phyloP scores from a whole-genome alignment of 2,113 vertebrate genomes.

The Electrona antarctica region DNA sequence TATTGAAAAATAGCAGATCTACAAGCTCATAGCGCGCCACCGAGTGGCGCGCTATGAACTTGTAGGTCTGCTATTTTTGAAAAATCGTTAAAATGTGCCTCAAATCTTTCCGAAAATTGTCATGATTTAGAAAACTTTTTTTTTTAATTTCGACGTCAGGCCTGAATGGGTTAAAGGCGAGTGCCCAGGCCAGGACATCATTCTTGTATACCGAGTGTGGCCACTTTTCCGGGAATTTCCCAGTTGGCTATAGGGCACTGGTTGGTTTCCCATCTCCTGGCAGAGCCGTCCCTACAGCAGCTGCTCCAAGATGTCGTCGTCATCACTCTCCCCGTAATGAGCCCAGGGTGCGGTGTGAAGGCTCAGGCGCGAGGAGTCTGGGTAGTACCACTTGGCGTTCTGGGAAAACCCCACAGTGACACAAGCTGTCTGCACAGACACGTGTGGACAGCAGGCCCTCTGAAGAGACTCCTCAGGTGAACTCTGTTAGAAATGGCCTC shows the following conservation, averaged over 20 bases:
- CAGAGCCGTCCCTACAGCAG: slow-evolving; percentile 56
- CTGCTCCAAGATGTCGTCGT: slow-evolving; percentile 66
- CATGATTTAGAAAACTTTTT: too few species aligned
- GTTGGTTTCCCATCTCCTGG: slow-evolving; percentile 52
- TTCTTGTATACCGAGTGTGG: slow-evolving; percentile 5
- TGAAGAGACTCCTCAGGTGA: slow-evolving; percentile 56
- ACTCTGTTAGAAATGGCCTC: slow-evolving; percentile 29
- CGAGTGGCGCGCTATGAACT: too few species aligned
- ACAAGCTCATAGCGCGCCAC: too few species aligned
- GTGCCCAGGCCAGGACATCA: neutral
- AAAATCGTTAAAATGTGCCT: too few species aligned
- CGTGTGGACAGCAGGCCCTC: slow-evolving; percentile 25
- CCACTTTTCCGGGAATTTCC: slow-evolving; percentile 19
- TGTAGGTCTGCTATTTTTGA: too few species aligned
- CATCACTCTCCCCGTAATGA: slow-evolving; percentile 72
- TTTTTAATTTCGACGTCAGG: too few species aligned
- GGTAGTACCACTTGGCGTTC: slow-evolving; percentile 43
- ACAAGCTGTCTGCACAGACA: slow-evolving; percentile 65
- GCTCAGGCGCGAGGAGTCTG: slow-evolving; percentile 39
- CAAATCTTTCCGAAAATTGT: too few species aligned
- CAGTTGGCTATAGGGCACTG: slow-evolving; percentile 5
- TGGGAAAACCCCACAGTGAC: slow-evolving; percentile 66
- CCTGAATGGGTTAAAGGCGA: too few species aligned
- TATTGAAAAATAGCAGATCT: too few species aligned
- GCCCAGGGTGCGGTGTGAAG: slow-evolving; percentile 59